Conservation (phyloP, 2,113 vertebrate species). For the Neodontobutis hainanensis region DNA sequence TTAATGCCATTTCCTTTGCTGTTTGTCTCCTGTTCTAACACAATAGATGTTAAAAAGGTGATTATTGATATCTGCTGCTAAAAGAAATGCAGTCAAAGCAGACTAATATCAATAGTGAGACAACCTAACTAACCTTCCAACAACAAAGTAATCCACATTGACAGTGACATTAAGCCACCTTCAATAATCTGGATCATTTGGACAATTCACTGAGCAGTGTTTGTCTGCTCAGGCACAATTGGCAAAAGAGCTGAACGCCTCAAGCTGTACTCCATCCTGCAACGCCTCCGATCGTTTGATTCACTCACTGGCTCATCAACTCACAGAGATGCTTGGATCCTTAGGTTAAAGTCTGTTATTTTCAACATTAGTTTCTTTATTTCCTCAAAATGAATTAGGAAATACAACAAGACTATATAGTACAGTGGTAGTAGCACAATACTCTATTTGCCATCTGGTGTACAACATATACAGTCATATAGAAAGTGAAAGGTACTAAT, state of each 20-base stretch:
- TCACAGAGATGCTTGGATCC: not conserved
- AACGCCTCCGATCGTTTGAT: conserved; percentile 11
- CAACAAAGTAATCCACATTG: not conserved
- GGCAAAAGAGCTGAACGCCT: not conserved
- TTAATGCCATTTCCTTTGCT: no score
- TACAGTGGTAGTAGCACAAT: no score
- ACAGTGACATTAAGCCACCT: not conserved
- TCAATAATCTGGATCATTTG: not conserved
- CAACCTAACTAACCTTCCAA: not conserved
- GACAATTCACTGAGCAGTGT: not conserved
- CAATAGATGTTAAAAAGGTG: no score
- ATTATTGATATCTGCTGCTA: no score
- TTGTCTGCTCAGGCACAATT: not conserved
- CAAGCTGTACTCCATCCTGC: conserved; percentile 3
- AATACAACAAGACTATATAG: not conserved
- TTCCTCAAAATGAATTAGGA: not conserved
- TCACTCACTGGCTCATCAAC: conserved; percentile 15
- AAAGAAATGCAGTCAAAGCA: no score
- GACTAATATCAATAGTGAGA: not conserved
- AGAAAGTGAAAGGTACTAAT: not conserved
- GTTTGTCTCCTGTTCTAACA: no score
- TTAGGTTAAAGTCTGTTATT: not conserved
- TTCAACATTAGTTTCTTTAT: not conserved
- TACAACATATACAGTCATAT: not conserved
- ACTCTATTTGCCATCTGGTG: no score